phyloP scores from a whole-genome alignment of 2,113 vertebrate species.

The Bungarus multicinctus region DNA sequence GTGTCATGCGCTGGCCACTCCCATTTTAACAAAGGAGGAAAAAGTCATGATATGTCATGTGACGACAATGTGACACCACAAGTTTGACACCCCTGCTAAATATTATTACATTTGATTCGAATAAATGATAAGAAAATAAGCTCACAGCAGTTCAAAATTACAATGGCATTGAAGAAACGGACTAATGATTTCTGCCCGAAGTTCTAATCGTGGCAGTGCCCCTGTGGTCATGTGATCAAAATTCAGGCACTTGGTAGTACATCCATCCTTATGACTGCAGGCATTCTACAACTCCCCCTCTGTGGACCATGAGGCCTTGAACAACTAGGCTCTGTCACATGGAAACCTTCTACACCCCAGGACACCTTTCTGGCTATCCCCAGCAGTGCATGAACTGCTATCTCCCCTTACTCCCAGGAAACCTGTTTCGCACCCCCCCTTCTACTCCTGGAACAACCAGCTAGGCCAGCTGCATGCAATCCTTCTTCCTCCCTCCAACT shows the following conservation, averaged over 20 bases:
- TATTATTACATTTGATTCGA: not conserved
- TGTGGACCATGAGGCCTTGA: not conserved
- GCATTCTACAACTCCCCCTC: not conserved
- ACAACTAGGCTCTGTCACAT: not conserved
- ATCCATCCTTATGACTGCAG: not conserved
- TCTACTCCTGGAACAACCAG: not conserved
- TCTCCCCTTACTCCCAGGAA: not conserved
- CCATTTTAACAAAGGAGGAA: too few relatives aligned
- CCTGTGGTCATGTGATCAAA: not conserved
- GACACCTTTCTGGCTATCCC: not conserved
- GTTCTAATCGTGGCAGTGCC: not conserved
- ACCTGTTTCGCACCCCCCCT: not conserved
- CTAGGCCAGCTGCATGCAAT: not conserved
- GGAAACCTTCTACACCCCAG: not conserved
- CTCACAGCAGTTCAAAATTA: not conserved
- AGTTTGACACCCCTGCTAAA: not conserved
- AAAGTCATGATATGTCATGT: too few relatives aligned
- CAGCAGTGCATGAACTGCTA: not conserved
- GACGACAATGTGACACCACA: too few relatives aligned
- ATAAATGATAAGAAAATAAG: too few relatives aligned
- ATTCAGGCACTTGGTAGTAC: not conserved
- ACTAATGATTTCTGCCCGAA: not conserved
- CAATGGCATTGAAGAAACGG: not conserved
- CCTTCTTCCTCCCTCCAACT: not conserved
- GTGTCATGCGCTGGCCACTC: too few relatives aligned